These are phyloP conservation scores for Pholis gunnellus DNA, from an alignment of 2,113 vertebrate species.

Conservation along the genomic window DNA sequence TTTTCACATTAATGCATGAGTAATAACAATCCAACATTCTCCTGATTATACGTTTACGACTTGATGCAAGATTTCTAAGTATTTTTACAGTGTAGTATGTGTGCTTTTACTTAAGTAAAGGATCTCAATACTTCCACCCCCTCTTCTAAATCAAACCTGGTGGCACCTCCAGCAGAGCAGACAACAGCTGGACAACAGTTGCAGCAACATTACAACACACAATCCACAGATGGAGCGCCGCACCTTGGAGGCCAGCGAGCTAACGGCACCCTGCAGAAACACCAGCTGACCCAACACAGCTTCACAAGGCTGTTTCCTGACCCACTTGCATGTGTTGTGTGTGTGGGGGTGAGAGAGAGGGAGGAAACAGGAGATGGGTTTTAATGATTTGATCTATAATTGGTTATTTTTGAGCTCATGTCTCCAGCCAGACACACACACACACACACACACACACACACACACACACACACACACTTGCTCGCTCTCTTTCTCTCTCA, in stretches of 20 bases:
- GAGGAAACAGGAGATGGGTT: background rate
- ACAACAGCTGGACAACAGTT: constrained; percentile 52
- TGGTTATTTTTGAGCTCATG: constrained; percentile 30
- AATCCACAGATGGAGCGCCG: constrained; percentile 57
- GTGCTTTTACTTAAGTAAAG: background rate
- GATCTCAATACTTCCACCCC: background rate
- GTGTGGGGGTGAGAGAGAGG: background rate
- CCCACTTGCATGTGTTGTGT: constrained; percentile 40
- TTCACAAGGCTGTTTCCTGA: constrained; percentile 49
- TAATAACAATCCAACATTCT: background rate
- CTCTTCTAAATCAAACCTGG: background rate
- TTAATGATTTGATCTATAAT: constrained; percentile 54
- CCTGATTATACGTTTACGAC: background rate
- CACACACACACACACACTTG: background rate
- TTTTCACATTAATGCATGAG: background rate
- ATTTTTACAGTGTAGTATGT: background rate
- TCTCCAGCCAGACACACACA: constrained; percentile 2
- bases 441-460: background rate
- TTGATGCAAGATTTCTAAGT: too few species aligned
- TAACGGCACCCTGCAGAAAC: constrained; percentile 51
- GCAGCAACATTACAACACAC: constrained; percentile 15
- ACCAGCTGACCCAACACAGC: constrained; percentile 61
- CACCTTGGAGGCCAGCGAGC: constrained; percentile 45
- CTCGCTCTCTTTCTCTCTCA: background rate
- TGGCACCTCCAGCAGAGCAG: constrained; percentile 4